These are phyloP conservation scores for Trogon surrucura DNA, from an alignment of 2,113 vertebrate species.

Conservation along the genomic window DNA sequence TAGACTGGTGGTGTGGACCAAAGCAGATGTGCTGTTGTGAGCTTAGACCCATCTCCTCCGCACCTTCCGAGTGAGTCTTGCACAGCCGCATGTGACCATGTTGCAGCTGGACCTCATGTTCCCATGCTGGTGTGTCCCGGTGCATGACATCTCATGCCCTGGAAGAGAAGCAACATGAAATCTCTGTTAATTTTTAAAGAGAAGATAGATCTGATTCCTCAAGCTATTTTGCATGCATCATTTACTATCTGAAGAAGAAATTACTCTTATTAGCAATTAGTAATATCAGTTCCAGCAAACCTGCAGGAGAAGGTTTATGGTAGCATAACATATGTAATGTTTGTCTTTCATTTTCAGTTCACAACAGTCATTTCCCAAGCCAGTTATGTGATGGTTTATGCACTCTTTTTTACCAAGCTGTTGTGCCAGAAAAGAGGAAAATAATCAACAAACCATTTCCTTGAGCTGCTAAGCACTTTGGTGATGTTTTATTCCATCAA, in stretches of 20 bases:
- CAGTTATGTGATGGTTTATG: neutral
- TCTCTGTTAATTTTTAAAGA: constrained; percentile 40
- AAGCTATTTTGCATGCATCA: neutral
- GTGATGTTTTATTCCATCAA: neutral
- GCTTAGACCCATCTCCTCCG: neutral
- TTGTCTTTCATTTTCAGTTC: constrained; percentile 17
- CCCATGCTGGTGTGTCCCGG: accelerated
- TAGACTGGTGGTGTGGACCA: neutral
- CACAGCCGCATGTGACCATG: neutral
- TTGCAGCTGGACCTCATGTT: neutral
- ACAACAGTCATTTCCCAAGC: neutral
- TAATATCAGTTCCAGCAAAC: constrained; percentile 21
- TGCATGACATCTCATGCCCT: accelerated
- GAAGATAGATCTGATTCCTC: neutral
- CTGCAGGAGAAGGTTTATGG: constrained; percentile 26
- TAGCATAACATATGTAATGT: neutral
- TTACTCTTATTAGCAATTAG: constrained; percentile 32
- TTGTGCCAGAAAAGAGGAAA: neutral
- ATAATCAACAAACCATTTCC: neutral
- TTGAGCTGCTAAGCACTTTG: constrained; percentile 1
- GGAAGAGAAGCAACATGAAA: neutral
- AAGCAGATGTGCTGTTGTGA: neutral
- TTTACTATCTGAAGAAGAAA: constrained; percentile 34
- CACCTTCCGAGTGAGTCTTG: neutral
- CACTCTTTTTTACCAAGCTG: neutral